Evolutionary conservation across 2,113 vertebrate genomes (phyloP).

Genomic region (Tetrao urogallus): DNA sequence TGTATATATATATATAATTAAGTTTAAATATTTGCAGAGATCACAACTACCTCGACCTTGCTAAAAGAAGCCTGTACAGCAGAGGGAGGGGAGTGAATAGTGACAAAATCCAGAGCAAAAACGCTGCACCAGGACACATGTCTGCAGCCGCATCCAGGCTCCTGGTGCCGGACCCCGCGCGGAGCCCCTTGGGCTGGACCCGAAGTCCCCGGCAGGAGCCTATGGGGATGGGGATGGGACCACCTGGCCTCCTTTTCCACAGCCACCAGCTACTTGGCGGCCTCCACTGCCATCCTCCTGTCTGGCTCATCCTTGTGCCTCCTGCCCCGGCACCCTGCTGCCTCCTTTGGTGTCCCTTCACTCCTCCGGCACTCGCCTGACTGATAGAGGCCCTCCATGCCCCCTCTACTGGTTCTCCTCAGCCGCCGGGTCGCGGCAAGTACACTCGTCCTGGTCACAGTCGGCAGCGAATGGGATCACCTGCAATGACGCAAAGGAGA

Average conservation of each 20-base stretch:
- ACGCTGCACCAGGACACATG: not conserved
- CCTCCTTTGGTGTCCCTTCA: not conserved
- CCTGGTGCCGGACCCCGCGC: not conserved
- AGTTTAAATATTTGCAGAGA: conserved; percentile 82
- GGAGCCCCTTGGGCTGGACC: not conserved
- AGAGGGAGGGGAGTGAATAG: conserved; percentile 35
- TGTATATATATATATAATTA: conserved; percentile 77
- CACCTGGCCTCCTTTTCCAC: accelerated
- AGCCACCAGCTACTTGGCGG: not conserved
- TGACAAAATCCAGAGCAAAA: conserved; percentile 52
- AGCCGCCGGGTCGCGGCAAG: conserved; percentile 91
- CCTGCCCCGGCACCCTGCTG: not conserved
- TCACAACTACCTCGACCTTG: conserved; percentile 71
- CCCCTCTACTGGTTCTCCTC: conserved; percentile 88
- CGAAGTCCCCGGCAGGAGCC: not conserved
- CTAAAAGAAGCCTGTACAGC: conserved; percentile 75
- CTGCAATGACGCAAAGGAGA: conserved; percentile 63
- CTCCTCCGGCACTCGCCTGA: not conserved
- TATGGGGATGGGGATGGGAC: not conserved
- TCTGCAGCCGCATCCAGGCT: not conserved
- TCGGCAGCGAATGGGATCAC: conserved; percentile 94
- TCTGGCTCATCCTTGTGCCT: not conserved
- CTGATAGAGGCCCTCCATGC: not conserved
- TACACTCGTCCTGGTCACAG: conserved; percentile 93
- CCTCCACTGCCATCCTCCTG: not conserved